phyloP scores from a whole-genome alignment of 1,140 invertebrate genomes.

The Halictus rubicundus region DNA sequence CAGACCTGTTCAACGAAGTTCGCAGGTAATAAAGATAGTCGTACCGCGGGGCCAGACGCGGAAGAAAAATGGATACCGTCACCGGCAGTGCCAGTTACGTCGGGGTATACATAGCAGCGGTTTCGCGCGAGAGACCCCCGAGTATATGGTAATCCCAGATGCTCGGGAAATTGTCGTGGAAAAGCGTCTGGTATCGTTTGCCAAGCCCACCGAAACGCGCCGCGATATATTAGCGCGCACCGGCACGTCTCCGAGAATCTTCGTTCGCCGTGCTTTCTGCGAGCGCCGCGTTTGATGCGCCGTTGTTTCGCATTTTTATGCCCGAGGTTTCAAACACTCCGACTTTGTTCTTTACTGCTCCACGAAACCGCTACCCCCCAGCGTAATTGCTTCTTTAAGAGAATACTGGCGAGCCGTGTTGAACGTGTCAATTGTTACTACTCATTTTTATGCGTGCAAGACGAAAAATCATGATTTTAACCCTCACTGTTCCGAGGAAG shows the following conservation, averaged over 20 bases:
- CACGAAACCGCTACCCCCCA: no score
- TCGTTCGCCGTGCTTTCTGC: neutral
- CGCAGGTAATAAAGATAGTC: conserved; percentile 55
- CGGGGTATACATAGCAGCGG: conserved; percentile 16
- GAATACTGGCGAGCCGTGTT: no score
- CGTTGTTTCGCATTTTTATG: no score
- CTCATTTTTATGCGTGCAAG: no score
- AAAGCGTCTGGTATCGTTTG: conserved; percentile 58
- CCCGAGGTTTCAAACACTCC: no score
- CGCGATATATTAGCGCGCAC: conserved; percentile 58
- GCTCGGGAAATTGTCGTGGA: conserved; percentile 58
- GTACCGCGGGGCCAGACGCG: conserved; percentile 23
- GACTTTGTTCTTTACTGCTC: no score
- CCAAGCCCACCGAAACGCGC: conserved; percentile 48
- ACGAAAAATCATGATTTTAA: no score
- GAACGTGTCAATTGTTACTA: no score
- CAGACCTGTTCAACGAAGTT: neutral
- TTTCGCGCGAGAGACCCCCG: conserved; percentile 2
- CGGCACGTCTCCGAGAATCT: conserved; percentile 48
- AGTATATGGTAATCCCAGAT: conserved; percentile 62
- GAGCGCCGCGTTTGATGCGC: no score
- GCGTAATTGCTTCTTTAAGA: no score
- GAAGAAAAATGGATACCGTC: conserved; percentile 58
- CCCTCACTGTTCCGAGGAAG: no score
- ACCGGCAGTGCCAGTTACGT: conserved; percentile 49